Evolutionary conservation across 2,113 vertebrate genomes (phyloP).

Genomic region (Paracanthobrama guichenoti): DNA sequence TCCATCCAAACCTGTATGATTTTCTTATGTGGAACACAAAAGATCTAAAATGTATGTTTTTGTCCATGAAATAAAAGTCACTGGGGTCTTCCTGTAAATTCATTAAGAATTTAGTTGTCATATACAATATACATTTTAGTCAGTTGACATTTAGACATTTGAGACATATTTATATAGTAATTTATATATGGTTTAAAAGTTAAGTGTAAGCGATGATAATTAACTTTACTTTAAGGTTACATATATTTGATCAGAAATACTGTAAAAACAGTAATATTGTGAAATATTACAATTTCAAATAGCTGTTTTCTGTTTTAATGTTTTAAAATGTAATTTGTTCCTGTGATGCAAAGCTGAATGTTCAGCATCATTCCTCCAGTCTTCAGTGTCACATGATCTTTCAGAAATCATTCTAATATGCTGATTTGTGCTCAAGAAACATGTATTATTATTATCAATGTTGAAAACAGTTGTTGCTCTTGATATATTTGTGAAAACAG

Average conservation of each 20-base stretch:
- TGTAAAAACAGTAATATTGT: background rate
- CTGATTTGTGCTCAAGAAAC: too few relatives aligned
- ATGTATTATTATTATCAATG: background rate
- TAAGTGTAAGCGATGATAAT: too few relatives aligned
- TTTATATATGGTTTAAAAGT: background rate
- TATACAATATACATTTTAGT: background rate
- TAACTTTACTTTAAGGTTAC: too few relatives aligned
- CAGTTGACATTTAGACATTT: background rate
- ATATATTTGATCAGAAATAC: too few relatives aligned
- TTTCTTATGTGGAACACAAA: background rate
- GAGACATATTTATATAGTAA: too few relatives aligned
- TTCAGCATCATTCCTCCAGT: too few relatives aligned
- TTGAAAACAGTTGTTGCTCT: too few relatives aligned
- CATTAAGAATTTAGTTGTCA: background rate
- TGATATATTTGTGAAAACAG: too few relatives aligned
- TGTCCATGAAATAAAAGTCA: background rate
- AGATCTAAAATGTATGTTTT: background rate
- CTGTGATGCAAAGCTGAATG: too few relatives aligned
- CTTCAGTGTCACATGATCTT: too few relatives aligned
- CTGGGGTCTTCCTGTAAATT: background rate
- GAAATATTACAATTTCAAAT: background rate
- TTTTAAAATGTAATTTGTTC: background rate
- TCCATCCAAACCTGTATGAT: background rate
- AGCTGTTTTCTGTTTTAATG: background rate
- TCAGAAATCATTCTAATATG: too few relatives aligned